Base-by-base conservation (phyloP, 2,888 invertebrate species). In the Acrobasis repandana region DNA sequence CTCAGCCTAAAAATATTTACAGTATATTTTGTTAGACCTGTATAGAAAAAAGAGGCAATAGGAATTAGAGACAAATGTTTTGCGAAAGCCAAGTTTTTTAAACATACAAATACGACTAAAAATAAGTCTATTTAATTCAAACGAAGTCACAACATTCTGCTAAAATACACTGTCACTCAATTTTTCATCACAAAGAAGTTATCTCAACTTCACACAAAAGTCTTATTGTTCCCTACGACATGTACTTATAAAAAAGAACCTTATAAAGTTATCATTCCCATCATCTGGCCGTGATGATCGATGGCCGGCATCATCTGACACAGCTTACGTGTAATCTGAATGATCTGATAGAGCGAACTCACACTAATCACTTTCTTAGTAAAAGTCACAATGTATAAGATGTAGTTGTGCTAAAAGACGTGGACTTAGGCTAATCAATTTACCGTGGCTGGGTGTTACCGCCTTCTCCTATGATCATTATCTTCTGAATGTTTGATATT, bases 221-320 rank as follows among this genome's bases (percentile, higher is more conserved):
- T 2, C 4, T 50, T 34, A 51, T 51, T 33, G 14, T 43, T 43
- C 14, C 14, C 38, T 51, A 33, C n/a, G 33, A 51, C n/a, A 15
- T 51, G n/a, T 6, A 28, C 28, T 28, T 28, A 28, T 15, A n/a
- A 20, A 1, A 51, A 15, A 34, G 4, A 51, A 33, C 15, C 34
- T n/a, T 51, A 38, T 54, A 36, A 54, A 38, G 38, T 38, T 36
- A 54, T 36, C 52, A 16, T 34, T 15, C 36, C 15, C 36, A 54
- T 54, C 16, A 38, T 54, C 52, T 54, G 52, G 18, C 36, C 5
- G 36, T 54, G 52, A 38, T 54, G 36, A 38, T 36, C 36, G 52
- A 54, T 54, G 18, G 52, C 18, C 52, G 18, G 36, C 16, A 52
- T 52, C 34, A 36, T 36, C 52, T 6, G 52, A 52, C 52, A 36